Evolutionary conservation across 1,140 invertebrate species (phyloP), one percentile per base, ranked within the genome.

Genomic region (Coptotermes formosanus): DNA sequence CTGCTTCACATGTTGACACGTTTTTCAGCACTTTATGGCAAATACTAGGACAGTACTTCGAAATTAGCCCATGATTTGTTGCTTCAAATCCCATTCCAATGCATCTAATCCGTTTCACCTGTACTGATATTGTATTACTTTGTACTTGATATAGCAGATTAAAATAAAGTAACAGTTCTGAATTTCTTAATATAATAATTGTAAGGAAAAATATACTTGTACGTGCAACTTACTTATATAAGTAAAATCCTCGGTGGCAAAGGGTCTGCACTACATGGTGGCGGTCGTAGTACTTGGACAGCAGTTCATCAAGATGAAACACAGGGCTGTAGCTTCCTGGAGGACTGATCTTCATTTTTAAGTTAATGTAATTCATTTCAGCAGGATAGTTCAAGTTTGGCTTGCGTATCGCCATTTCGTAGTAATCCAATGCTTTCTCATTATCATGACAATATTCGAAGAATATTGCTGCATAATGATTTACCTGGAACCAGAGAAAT

Each of bases 381-480:
- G 85, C 85, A 7, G 85, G 43, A 45, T 43, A 86, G 25, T 86
- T 86, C 19, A 25, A n/a, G 23, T 44, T 75, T 8, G n/a, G 9
- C n/a, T 81, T 32, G 8, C 25, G 25, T 12, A 30, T 86, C 25
- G 64, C 85, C 25, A 7, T 86, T n/a, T 30, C 25, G 14, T n/a
- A 75, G 14, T 25, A 75, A 75, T n/a, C 8, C 2, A 75, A 8
- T 30, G 64, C 59, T 82, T 86, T 86, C n/a, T 86, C 69, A n/a
- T 81, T 38, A 25, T 86, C 85, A 45, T 45, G 38, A 45, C 6
- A 48, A 43, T 81, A 45, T 48, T 86, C 85, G 16, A 82, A 86
- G 32, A 86, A 86, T n/a, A 48, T 25, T 82, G 75, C 85, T 14
- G 64, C 85, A 86, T 86, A 86, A 86, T 86, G 85, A 48, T 86